Percentiles rank a stretch among this genome's conserved stretches.
Conservation (phyloP, 2,113 vertebrate genomes). For the Paratilapia polleni region DNA sequence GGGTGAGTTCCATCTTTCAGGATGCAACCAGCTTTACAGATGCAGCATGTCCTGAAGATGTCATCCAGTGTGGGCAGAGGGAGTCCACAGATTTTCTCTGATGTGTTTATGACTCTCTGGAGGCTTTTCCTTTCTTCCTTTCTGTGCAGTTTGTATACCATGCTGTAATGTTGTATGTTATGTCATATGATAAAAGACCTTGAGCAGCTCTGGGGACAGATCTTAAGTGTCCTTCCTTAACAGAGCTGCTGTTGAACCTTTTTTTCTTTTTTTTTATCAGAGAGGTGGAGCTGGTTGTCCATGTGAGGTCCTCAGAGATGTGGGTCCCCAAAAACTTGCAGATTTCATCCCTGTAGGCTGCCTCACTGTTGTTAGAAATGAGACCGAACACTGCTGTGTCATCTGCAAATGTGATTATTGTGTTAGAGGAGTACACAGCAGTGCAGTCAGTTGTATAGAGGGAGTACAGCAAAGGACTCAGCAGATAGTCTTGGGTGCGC, state of each 20-base stretch:
- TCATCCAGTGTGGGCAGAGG: not conserved
- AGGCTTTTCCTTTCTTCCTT: not conserved
- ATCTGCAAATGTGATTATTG: not conserved
- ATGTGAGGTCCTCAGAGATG: not conserved
- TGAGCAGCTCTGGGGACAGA: accelerated
- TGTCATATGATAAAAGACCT: not conserved
- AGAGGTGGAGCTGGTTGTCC: no score
- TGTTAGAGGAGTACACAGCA: accelerated
- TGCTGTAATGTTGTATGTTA: not conserved
- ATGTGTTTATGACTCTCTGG: not conserved
- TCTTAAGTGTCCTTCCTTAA: not conserved
- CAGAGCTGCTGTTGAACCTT: not conserved
- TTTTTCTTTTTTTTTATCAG: not conserved
- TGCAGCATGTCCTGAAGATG: not conserved
- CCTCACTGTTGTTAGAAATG: no score
- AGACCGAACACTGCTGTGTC: not conserved
- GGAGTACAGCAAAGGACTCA: no score
- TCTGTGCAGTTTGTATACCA: not conserved
- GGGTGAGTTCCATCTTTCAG: not conserved
- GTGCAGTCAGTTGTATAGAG: not conserved
- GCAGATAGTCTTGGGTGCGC: no score
- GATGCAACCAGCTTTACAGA: not conserved
- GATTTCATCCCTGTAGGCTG: not conserved
- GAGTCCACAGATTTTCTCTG: not conserved
- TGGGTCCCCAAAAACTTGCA: not conserved